These are phyloP conservation scores for Meteorus colon DNA, from an alignment of 2,888 invertebrate species.

Conservation along the genomic window DNA sequence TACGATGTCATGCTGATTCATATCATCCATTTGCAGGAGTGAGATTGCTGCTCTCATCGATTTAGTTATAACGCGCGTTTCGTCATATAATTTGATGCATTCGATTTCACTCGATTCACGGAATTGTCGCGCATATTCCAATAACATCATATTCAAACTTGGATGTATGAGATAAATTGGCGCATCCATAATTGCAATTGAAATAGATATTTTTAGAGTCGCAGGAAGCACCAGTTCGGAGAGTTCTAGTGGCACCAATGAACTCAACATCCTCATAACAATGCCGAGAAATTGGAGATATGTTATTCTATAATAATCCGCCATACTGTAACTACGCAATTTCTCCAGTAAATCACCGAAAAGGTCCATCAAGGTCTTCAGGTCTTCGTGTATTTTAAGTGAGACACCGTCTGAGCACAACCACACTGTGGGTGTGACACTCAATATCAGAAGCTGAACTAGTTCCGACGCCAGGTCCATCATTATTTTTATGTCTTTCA, in stretches of 20 bases:
- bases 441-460: constrained; percentile 75
- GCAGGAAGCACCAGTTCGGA: constrained; percentile 72
- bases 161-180: constrained; percentile 74
- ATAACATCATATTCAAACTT: constrained; percentile 70
- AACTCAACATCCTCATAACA: constrained; percentile 69
- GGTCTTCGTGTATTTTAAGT: constrained; percentile 60
- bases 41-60: constrained; percentile 73
- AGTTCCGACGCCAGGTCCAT: constrained; percentile 68
- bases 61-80: constrained; percentile 71
- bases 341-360: constrained; percentile 75
- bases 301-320: constrained; percentile 70
- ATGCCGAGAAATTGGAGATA: constrained; percentile 74
- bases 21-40: constrained; percentile 55
- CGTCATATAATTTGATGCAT: constrained; percentile 71
- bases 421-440: constrained; percentile 77
- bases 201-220: constrained; percentile 72
- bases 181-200: constrained; percentile 73
- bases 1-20: constrained; percentile 39
- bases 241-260: constrained; percentile 72
- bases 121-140: constrained; percentile 73
- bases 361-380: constrained; percentile 73
- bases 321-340: constrained; percentile 56
- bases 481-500: constrained; percentile 61
- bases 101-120: constrained; percentile 67
- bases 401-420: constrained; percentile 62